Conservation (phyloP, 2,113 vertebrate species). For the Caracal caracal region DNA sequence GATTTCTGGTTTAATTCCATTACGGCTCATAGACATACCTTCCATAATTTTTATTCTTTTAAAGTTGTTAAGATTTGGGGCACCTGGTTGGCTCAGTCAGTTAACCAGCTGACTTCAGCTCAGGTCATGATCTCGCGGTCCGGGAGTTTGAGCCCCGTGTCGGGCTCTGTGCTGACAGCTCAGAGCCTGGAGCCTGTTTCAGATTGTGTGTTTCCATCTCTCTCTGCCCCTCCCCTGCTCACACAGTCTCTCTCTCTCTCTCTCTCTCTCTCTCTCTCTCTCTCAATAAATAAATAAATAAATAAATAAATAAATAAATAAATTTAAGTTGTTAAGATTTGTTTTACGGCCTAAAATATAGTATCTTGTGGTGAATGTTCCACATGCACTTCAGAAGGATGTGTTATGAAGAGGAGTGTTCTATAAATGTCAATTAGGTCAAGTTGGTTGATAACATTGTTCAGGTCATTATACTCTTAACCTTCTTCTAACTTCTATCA, state of each 20-base stretch:
- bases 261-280: no score
- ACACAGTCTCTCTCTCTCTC: no score
- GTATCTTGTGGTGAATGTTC: not conserved
- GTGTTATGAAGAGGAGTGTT: not conserved
- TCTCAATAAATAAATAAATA: no score
- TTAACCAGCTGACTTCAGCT: no score
- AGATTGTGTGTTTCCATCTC: no score
- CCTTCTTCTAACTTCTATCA: not conserved
- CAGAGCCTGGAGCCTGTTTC: no score
- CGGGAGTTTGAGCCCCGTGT: no score
- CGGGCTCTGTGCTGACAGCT: no score
- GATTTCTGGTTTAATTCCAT: slow-evolving; percentile 4
- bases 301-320: no score
- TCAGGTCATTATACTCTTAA: not conserved
- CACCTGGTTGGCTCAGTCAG: no score
- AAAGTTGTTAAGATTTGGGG: not conserved
- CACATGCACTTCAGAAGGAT: not conserved
- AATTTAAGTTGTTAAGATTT: not conserved
- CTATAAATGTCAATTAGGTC: not conserved
- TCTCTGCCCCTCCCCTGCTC: no score
- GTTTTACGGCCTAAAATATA: not conserved
- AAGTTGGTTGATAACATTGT: not conserved
- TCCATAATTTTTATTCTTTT: not conserved
- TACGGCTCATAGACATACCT: not conserved
- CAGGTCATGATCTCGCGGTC: no score